These are phyloP conservation scores for Lordiphosa collinella DNA, from an alignment of 1,140 invertebrate species.

Conservation along the genomic window DNA sequence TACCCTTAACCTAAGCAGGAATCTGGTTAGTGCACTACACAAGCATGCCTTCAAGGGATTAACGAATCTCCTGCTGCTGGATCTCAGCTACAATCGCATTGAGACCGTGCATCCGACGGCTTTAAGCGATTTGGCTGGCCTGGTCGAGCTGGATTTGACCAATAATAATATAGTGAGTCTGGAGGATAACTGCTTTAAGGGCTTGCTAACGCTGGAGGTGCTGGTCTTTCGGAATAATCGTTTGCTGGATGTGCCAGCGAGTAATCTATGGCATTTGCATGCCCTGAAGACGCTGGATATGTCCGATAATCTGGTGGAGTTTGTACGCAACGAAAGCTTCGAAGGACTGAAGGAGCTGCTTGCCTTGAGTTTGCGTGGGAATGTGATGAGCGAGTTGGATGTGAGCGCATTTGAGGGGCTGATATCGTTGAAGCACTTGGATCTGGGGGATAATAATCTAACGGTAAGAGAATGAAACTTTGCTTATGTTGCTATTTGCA, in stretches of 20 bases:
- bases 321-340: slow-evolving; percentile 84
- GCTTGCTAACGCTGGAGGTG: slow-evolving; percentile 84
- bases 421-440: slow-evolving; percentile 85
- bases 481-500: slow-evolving; percentile 11
- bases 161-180: slow-evolving; percentile 88
- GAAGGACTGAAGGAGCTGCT: slow-evolving; percentile 85
- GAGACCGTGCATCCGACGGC: slow-evolving; percentile 85
- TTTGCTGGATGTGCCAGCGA: slow-evolving; percentile 86
- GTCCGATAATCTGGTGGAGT: slow-evolving; percentile 86
- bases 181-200: slow-evolving; percentile 85
- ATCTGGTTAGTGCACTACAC: slow-evolving; percentile 85
- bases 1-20: slow-evolving; percentile 88
- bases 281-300: slow-evolving; percentile 85
- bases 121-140: slow-evolving; percentile 85
- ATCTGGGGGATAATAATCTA: slow-evolving; percentile 90
- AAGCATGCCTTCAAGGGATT: slow-evolving; percentile 89
- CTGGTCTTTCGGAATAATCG: slow-evolving; percentile 88
- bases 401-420: slow-evolving; percentile 85
- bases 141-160: slow-evolving; percentile 87
- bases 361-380: slow-evolving; percentile 84
- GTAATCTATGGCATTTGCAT: slow-evolving; percentile 84
- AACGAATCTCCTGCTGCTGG: slow-evolving; percentile 83
- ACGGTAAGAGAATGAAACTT: slow-evolving; percentile 80
- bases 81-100: slow-evolving; percentile 89
- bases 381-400: slow-evolving; percentile 86